phyloP scores from a whole-genome alignment of 2,888 invertebrate species.

The Ceriagrion tenellum region DNA sequence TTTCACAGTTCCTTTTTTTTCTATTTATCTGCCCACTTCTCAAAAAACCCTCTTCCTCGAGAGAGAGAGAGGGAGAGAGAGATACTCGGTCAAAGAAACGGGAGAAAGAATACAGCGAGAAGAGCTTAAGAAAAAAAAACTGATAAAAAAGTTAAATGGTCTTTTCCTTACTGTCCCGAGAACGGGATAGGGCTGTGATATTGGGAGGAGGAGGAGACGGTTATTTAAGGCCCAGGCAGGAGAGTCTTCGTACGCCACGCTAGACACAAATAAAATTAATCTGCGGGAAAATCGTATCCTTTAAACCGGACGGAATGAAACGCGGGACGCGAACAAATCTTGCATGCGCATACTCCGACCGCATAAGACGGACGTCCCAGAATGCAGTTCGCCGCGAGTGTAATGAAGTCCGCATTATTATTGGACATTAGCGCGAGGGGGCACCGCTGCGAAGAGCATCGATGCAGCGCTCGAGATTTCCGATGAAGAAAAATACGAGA shows the following conservation, averaged over 20 bases:
- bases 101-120: not conserved
- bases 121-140: not conserved
- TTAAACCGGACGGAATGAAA: not conserved
- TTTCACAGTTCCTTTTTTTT: conserved; percentile 28
- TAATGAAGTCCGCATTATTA: conserved; percentile 14
- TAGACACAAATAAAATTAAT: conserved; percentile 26
- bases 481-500: not conserved
- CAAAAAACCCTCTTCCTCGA: not conserved
- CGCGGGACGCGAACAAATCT: not conserved
- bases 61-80: no score
- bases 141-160: not conserved
- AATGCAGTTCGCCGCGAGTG: not conserved
- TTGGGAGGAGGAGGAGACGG: not conserved
- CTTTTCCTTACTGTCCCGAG: not conserved
- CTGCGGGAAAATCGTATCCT: not conserved
- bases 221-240: not conserved
- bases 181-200: not conserved
- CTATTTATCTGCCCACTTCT: not conserved
- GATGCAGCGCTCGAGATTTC: not conserved
- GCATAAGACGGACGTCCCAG: not conserved
- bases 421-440: not conserved
- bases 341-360: not conserved
- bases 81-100: not conserved
- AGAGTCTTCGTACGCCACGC: not conserved
- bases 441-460: not conserved